Evolutionary conservation across 2,797 vertebrate genomes (phyloP).

Genomic region (Arnoldichthys spilopterus): DNA sequence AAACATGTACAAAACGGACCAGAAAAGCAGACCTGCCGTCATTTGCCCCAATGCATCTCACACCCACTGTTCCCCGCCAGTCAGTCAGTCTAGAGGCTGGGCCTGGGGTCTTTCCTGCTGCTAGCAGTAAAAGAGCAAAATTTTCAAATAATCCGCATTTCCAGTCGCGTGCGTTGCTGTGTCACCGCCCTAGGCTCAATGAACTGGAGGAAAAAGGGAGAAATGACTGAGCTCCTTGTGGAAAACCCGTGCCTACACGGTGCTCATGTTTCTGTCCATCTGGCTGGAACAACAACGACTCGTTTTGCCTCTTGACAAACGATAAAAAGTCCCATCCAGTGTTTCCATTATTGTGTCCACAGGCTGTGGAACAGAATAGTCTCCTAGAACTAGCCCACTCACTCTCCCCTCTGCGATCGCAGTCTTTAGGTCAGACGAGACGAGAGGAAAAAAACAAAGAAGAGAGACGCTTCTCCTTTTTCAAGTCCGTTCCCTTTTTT

Average conservation of each 20-base stretch:
- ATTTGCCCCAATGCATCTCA: conserved; percentile 49
- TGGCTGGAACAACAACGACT: conserved; percentile 27
- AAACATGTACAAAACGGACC: conserved; percentile 30
- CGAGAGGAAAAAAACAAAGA: neutral
- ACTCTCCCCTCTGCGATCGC: too few species aligned
- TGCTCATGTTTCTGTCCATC: conserved; percentile 28
- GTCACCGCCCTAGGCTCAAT: conserved; percentile 37
- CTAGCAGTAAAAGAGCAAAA: neutral
- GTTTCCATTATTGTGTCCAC: conserved; percentile 31
- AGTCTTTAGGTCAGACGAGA: neutral
- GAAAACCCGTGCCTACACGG: conserved; percentile 11
- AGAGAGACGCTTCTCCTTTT: neutral
- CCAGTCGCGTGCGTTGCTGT: conserved; percentile 63
- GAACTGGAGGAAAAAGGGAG: neutral
- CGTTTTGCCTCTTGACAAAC: conserved; percentile 17
- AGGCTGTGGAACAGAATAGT: neutral
- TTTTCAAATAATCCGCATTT: conserved; percentile 72
- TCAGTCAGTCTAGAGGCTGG: conserved; percentile 22
- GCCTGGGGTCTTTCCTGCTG: conserved; percentile 6
- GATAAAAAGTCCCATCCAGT: conserved; percentile 29
- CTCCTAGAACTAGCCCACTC: neutral
- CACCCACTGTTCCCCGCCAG: conserved; percentile 36
- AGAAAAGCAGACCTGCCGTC: conserved; percentile 49
- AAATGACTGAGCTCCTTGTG: too few species aligned
- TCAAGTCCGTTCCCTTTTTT: too few species aligned